phyloP scores from a whole-genome alignment of 2,113 vertebrate species.

The Bothrops jararaca region DNA sequence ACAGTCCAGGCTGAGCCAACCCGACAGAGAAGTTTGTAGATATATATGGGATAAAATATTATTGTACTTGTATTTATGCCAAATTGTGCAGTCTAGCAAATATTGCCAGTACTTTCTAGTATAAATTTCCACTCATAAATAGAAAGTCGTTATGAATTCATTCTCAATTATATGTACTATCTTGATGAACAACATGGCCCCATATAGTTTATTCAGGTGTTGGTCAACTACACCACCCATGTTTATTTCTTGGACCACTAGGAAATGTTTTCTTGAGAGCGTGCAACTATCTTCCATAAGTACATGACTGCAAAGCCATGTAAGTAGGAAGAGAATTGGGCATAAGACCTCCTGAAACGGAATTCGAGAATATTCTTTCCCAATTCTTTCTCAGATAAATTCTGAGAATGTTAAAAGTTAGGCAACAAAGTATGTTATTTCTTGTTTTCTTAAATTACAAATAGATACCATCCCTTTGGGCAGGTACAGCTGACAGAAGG shows the following conservation, averaged over 20 bases:
- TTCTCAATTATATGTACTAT: background rate
- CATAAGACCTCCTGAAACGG: background rate
- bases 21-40: background rate
- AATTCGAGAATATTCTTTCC: background rate
- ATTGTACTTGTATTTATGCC: background rate
- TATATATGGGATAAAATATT: background rate
- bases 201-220: background rate
- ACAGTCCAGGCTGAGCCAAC: background rate
- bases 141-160: background rate
- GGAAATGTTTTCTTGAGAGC: background rate
- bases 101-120: background rate
- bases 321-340: background rate
- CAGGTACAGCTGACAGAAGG: background rate
- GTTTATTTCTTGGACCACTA: background rate
- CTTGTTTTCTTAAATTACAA: background rate
- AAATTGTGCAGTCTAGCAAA: background rate
- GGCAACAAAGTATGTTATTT: background rate
- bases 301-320: background rate
- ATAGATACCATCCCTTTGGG: background rate
- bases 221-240: background rate
- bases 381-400: background rate
- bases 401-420: background rate
- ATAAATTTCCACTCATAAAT: background rate
- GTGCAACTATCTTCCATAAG: background rate
- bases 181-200: background rate